These are phyloP conservation scores for Phthorimaea operculella DNA, from an alignment of 1,140 invertebrate genomes.

Conservation along the genomic window DNA sequence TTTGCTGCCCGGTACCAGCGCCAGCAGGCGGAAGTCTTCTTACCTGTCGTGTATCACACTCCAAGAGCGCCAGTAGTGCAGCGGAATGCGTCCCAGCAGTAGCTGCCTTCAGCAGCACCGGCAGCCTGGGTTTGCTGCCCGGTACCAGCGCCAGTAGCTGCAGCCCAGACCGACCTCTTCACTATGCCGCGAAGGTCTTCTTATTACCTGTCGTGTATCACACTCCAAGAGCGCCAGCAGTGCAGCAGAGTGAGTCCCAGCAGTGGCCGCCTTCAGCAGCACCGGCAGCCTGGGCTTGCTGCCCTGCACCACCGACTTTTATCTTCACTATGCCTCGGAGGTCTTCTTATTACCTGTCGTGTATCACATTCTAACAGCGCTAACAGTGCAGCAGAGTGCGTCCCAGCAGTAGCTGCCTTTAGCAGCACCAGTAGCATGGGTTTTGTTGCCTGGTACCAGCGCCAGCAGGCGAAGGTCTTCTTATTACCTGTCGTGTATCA, in stretches of 20 bases:
- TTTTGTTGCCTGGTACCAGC: conserved; percentile 31
- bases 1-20: too few species aligned
- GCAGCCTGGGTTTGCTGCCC: conserved; percentile 30
- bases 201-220: conserved; percentile 50
- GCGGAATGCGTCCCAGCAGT: conserved; percentile 48
- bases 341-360: conserved; percentile 49
- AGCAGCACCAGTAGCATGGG: conserved; percentile 35
- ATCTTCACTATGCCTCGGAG: conserved; percentile 46
- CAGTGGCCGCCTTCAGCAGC: conserved; percentile 41
- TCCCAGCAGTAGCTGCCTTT: conserved; percentile 41
- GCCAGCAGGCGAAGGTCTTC: conserved; percentile 44
- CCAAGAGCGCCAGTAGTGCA: conserved; percentile 41
- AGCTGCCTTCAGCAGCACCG: conserved; percentile 38
- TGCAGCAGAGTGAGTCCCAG: conserved; percentile 46
- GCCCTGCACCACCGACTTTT: conserved; percentile 31
- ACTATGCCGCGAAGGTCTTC: conserved; percentile 48
- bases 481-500: conserved; percentile 50
- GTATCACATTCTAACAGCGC: conserved; percentile 50
- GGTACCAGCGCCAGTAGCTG: conserved; percentile 39
- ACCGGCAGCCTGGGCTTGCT: conserved; percentile 33
- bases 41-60: conserved; percentile 54
- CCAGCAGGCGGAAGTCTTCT: conserved; percentile 48
- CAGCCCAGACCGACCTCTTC: conserved; percentile 41
- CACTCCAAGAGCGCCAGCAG: conserved; percentile 47
- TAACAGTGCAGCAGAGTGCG: conserved; percentile 46